Percentiles rank a stretch among this genome's conserved stretches.
These are phyloP conservation scores for Okapia johnstoni DNA, from an alignment of 2,113 vertebrate species.

Conservation along the genomic window DNA sequence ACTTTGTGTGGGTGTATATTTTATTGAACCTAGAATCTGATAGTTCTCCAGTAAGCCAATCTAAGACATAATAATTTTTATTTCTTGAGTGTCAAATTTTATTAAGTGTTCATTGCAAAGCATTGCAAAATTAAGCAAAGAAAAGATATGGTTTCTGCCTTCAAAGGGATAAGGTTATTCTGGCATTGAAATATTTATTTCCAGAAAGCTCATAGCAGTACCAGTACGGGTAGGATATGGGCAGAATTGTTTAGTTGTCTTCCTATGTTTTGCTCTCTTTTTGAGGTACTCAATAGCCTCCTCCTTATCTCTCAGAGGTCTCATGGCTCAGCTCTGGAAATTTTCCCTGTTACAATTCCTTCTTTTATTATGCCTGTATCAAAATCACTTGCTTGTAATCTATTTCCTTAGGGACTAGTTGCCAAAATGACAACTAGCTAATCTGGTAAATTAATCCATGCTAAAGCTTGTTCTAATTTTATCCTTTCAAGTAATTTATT, in stretches of 20 bases:
- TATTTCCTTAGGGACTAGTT: conserved; percentile 6
- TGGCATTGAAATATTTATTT: not conserved
- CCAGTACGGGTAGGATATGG: not conserved
- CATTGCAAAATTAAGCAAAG: not conserved
- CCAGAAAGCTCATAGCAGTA: not conserved
- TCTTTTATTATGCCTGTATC: not conserved
- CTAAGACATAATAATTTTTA: not conserved
- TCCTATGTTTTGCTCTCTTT: not conserved
- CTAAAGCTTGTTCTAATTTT: not conserved
- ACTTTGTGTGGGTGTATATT: not conserved
- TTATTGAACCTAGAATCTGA: not conserved
- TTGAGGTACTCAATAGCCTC: not conserved
- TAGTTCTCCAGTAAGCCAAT: not conserved
- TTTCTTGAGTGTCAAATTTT: not conserved
- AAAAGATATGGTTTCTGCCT: not conserved
- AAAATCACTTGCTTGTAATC: not conserved
- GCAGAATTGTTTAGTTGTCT: not conserved
- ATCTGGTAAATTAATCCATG: not conserved
- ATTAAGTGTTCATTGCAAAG: not conserved
- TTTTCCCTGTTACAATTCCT: not conserved
- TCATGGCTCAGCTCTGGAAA: not conserved
- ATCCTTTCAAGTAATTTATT: not conserved
- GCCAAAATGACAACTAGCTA: not conserved
- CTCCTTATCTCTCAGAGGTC: not conserved
- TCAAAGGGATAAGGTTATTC: not conserved